These are phyloP conservation scores for Euura saliciscinereae DNA, from an alignment of 1,140 invertebrate species.

Conservation along the genomic window DNA sequence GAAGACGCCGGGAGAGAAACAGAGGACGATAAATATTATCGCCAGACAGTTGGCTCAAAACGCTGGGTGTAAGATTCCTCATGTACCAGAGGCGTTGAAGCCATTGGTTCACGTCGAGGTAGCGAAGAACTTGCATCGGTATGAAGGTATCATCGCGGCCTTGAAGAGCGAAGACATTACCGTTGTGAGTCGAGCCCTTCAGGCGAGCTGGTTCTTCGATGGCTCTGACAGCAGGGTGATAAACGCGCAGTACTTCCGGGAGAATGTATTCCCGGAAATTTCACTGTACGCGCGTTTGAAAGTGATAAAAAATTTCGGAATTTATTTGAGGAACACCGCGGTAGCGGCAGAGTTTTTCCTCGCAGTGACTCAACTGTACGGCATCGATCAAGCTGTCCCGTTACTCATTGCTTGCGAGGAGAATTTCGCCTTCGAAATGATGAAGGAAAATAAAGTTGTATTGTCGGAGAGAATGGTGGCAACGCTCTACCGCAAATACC, in stretches of 20 bases:
- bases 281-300: constrained; percentile 35
- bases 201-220: constrained; percentile 39
- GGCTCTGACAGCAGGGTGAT: constrained; percentile 24
- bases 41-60: constrained; percentile 20
- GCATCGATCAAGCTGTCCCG: constrained; percentile 25
- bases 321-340: constrained; percentile 18
- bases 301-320: constrained; percentile 34
- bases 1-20: constrained; percentile 35
- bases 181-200: constrained; percentile 39
- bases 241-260: constrained; percentile 35
- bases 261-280: constrained; percentile 34
- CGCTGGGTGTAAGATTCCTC: background rate
- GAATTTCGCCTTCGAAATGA: constrained; percentile 24
- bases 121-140: constrained; percentile 27
- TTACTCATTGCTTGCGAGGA: constrained; percentile 38
- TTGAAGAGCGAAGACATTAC: constrained; percentile 36
- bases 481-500: constrained; percentile 35
- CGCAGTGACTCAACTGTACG: constrained; percentile 22
- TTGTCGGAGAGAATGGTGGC: constrained; percentile 21
- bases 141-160: constrained; percentile 32
- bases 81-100: constrained; percentile 28
- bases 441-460: constrained; percentile 17
- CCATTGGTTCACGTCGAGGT: constrained; percentile 33
- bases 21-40: constrained; percentile 30
- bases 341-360: constrained; percentile 37